Base-by-base conservation (phyloP, 2,888 invertebrate species). In the Cactoblastis cactorum region DNA sequence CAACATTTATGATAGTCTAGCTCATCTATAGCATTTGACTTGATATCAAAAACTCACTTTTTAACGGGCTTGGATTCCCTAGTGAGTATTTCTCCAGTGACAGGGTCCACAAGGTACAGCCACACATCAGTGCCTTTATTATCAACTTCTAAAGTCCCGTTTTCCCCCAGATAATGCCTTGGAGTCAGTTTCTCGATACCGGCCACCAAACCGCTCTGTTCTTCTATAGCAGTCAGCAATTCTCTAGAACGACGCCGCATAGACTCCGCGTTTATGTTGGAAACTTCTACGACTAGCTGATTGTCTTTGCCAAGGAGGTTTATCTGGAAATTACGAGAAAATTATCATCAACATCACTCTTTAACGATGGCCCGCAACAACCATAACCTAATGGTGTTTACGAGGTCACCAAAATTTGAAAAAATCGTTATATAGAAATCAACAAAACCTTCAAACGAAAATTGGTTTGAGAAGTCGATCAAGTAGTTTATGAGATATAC, bases 171-270 rank as follows among this genome's bases (percentile, higher is more conserved):
- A 59, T 91, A 93, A 70, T 95, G 94, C 49, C 95, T 91, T 1
- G 94, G 92, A n/a, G 95, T 93, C n/a, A 97, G 90, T 60, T 94
- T 94, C 71, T 97, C 97, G 39, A 97, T 91, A 0, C 96, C 95
- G 2, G 95, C 93, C 9, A 97, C 90, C 3, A 96, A 80, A 0
- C 94, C 94, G 5, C 94, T 94, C 55, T 93, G 92, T 35, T 94
- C 93, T 69, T 96, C 94, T 8, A 96, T 87, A 0, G 92, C 90
- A 4, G 90, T 82, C 0, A 92, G 81, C 9, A 92, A 62, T 6
- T 85, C 89, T 0, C 90, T 82, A 0, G 89, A 81, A 24, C 88
- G 83, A 8, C 81, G 86, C 0, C 91, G 82, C 60, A 97, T 92
- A 1, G 91, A 87, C 59, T 95, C 95, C 0, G 96, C 93, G 35